Evolutionary conservation across 2,888 invertebrate genomes (phyloP).

Genomic region (Rosalia funebris): DNA sequence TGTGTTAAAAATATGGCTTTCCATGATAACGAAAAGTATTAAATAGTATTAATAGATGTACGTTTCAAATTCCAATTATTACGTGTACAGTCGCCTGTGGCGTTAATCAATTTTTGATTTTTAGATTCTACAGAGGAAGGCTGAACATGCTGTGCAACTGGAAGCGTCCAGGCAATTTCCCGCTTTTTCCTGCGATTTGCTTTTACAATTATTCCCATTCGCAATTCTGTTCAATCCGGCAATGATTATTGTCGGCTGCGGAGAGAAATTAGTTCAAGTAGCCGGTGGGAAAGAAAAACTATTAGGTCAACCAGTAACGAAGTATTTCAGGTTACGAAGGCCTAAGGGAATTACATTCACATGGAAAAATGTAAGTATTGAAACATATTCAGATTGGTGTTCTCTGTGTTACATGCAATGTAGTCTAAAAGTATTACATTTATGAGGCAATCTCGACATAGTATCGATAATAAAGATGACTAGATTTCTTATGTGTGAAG

Average conservation of each 20-base stretch:
- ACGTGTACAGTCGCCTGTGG: too few species aligned
- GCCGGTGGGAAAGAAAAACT: constrained; percentile 69
- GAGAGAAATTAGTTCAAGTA: constrained; percentile 79
- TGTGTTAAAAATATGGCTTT: too few species aligned
- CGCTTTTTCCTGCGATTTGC: constrained; percentile 75
- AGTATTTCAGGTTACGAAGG: constrained; percentile 80
- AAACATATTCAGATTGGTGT: background rate
- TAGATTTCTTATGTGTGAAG: too few species aligned
- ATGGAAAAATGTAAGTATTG: constrained; percentile 80
- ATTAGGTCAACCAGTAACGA: constrained; percentile 73
- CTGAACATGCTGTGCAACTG: constrained; percentile 53
- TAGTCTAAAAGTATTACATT: too few species aligned
- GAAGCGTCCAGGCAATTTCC: constrained; percentile 63
- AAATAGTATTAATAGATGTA: too few species aligned
- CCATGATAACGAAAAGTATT: too few species aligned
- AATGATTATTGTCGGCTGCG: constrained; percentile 81
- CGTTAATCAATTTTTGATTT: too few species aligned
- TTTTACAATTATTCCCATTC: constrained; percentile 88
- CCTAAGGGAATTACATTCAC: constrained; percentile 84
- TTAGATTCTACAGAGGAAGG: constrained; percentile 45
- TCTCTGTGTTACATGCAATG: too few species aligned
- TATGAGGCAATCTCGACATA: too few species aligned
- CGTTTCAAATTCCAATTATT: too few species aligned
- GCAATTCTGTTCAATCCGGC: constrained; percentile 81
- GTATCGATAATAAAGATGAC: too few species aligned